Evolutionary conservation across 2,113 vertebrate genomes (phyloP).

Genomic region (Chamaetylas fuelleborni): DNA sequence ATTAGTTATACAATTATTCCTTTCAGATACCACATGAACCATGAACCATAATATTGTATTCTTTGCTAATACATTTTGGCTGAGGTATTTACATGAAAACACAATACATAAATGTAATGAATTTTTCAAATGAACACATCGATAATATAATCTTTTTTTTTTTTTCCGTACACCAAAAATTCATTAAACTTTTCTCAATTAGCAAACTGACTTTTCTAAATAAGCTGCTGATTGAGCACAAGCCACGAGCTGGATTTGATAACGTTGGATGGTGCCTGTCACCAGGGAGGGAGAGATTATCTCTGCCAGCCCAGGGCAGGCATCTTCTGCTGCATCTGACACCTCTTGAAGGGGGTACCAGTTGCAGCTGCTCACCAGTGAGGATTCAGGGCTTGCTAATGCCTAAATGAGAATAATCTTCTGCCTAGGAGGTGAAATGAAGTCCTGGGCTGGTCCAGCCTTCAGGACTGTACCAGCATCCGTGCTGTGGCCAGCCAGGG

Average conservation of each 20-base stretch:
- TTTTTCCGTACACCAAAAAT: conserved; percentile 46
- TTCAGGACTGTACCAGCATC: neutral
- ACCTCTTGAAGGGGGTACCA: neutral
- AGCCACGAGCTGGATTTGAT: conserved; percentile 35
- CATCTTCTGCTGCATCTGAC: neutral
- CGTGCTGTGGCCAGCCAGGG: neutral
- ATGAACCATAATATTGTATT: conserved; percentile 82
- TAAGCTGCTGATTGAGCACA: conserved; percentile 63
- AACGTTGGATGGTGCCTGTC: conserved; percentile 16
- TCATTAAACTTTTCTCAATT: conserved; percentile 81
- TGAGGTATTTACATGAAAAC: conserved; percentile 81
- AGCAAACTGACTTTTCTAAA: conserved; percentile 74
- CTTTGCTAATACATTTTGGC: conserved; percentile 78
- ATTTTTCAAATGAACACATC: conserved; percentile 73
- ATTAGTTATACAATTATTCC: conserved; percentile 83
- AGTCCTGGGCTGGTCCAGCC: neutral
- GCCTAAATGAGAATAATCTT: neutral
- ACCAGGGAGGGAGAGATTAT: conserved; percentile 53
- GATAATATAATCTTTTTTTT: conserved; percentile 53
- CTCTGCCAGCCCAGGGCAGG: conserved; percentile 15
- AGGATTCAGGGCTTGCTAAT: neutral
- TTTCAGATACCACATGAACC: conserved; percentile 78
- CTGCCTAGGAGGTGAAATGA: neutral
- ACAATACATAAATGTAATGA: conserved; percentile 79
- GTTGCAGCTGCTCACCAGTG: neutral